These are phyloP conservation scores for Melanostoma scalare DNA, from an alignment of 2,888 invertebrate genomes.

Conservation along the genomic window DNA sequence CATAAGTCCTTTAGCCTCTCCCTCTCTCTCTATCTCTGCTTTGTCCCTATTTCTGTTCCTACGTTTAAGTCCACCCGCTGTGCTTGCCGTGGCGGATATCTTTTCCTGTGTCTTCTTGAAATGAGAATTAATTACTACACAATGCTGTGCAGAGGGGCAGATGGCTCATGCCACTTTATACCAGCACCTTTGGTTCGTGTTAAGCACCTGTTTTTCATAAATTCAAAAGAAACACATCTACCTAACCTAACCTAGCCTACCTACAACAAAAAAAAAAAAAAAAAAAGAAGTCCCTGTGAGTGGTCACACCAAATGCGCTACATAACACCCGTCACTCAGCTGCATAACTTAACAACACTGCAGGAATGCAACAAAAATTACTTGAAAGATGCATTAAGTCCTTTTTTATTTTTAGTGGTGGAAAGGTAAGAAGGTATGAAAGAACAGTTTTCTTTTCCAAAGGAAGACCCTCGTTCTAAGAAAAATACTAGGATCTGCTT, in stretches of 20 bases:
- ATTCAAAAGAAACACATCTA: constrained; percentile 24
- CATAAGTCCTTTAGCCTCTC: constrained; percentile 4
- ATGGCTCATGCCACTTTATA: constrained; percentile 55
- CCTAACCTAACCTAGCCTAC: no score
- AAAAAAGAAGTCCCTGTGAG: constrained; percentile 19
- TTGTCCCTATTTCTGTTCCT: no score
- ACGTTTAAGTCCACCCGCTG: constrained; percentile 4
- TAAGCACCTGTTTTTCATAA: constrained; percentile 70
- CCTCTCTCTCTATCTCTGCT: neutral
- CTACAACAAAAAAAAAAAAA: neutral
- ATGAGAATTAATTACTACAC: constrained; percentile 62
- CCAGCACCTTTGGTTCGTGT: constrained; percentile 34
- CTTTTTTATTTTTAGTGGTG: constrained; percentile 12
- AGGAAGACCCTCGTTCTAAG: constrained; percentile 47
- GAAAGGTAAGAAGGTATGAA: neutral
- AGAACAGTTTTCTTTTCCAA: constrained; percentile 25
- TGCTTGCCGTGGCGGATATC: neutral
- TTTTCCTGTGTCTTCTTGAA: constrained; percentile 37
- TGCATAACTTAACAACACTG: constrained; percentile 15
- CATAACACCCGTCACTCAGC: constrained; percentile 58
- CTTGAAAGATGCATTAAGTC: constrained; percentile 49
- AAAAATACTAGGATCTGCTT: constrained; percentile 43
- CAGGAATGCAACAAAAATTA: constrained; percentile 26
- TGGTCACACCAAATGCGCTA: constrained; percentile 39
- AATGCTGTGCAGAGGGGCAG: constrained; percentile 46